Evolutionary conservation across 1,140 invertebrate genomes (phyloP), one percentile per base, ranked within the genome.

Genomic region (Macrobrachium nipponense): DNA sequence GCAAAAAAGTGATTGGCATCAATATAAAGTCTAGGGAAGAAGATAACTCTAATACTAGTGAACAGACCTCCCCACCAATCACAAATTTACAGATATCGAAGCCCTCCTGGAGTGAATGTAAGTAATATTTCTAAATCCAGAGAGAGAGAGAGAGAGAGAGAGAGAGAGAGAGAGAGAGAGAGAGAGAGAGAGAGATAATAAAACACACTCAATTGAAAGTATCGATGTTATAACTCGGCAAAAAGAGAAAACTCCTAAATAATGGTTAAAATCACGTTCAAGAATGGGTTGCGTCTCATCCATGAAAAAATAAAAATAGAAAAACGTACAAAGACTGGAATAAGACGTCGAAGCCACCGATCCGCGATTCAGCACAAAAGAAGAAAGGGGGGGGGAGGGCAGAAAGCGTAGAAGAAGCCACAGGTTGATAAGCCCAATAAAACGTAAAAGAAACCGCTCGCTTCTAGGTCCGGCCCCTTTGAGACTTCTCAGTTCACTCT

Each of bases 91-190:
- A n/a, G n/a, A n/a, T n/a, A n/a, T n/a, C n/a, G n/a, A n/a, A n/a
- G n/a, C n/a, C n/a, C n/a, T n/a, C n/a, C n/a, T n/a, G n/a, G n/a
- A n/a, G n/a, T n/a, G n/a, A n/a, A n/a, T n/a, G n/a, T n/a, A n/a
- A n/a, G n/a, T n/a, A n/a, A n/a, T n/a, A n/a, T n/a, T n/a, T n/a
- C n/a, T 18, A 51, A n/a, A n/a, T n/a, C n/a, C n/a, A 76, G 27
- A 76, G 6, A 5, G 70, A 73, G 70, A 43, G 70, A 51, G 20
- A 51, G 36, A 76, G 36, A 51, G 44, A 20, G 75, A 77, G 75
- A 51, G 51, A 20, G 44, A 44, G 75, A 51, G 75, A 58, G n/a
- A 58, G 75, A 77, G 14, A 51, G 18, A 20, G 51, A 51, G 75
- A n/a, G 51, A 44, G 18, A 77, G 36, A 77, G 36, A 76, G 18